Conservation (phyloP, 2,888 invertebrate species). For the Malthinus flaveolus region DNA sequence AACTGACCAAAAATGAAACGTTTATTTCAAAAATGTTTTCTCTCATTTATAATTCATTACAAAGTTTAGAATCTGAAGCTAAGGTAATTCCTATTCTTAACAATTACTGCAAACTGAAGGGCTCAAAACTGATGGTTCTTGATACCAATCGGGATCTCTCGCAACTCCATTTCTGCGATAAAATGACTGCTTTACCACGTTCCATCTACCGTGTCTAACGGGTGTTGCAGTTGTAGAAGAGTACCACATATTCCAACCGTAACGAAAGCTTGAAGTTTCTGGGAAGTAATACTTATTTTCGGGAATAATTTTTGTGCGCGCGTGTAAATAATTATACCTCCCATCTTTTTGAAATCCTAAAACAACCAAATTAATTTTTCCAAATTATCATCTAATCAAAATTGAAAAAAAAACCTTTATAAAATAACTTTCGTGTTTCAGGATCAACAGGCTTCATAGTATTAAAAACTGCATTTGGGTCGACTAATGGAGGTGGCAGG, state of each 20-base stretch:
- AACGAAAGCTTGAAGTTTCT: constrained; percentile 58
- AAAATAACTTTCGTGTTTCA: constrained; percentile 54
- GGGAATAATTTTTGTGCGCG: constrained; percentile 57
- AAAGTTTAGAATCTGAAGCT: constrained; percentile 24
- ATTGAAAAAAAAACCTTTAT: constrained; percentile 50
- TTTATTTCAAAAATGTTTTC: constrained; percentile 27
- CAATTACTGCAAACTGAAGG: constrained; percentile 47
- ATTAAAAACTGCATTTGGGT: constrained; percentile 33
- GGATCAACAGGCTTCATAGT: constrained; percentile 60
- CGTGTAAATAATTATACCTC: constrained; percentile 56
- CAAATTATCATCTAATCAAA: not conserved
- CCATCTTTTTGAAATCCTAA: constrained; percentile 54
- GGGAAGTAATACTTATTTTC: constrained; percentile 62
- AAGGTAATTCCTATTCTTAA: constrained; percentile 29
- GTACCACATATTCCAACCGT: constrained; percentile 65
- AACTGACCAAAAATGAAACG: constrained; percentile 3
- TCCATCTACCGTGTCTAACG: constrained; percentile 57
- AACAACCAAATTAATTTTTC: constrained; percentile 2
- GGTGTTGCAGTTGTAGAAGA: constrained; percentile 40
- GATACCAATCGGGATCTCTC: constrained; percentile 61
- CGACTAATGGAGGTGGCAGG: constrained; percentile 30
- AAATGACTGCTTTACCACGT: constrained; percentile 60
- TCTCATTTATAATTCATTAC: constrained; percentile 15
- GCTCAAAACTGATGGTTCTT: constrained; percentile 53
- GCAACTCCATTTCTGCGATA: constrained; percentile 60